These are phyloP conservation scores for Polydrusus cervinus DNA, from an alignment of 2,888 invertebrate species.

Conservation along the genomic window DNA sequence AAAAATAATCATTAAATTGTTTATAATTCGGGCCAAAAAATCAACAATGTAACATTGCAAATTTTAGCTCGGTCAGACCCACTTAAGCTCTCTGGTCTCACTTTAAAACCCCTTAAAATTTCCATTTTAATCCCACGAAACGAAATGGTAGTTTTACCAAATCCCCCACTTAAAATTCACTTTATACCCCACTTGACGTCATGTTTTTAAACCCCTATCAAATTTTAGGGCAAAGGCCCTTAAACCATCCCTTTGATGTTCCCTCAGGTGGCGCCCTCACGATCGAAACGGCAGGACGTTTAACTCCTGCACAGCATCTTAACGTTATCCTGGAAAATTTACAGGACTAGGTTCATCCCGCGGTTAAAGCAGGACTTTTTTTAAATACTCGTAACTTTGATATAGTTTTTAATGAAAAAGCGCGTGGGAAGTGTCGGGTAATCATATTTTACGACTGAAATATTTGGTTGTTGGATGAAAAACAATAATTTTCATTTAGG, in stretches of 20 bases:
- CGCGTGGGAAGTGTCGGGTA: not conserved
- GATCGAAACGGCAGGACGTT: conserved; percentile 48
- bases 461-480: not conserved
- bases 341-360: conserved; percentile 34
- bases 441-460: not conserved
- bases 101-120: no score
- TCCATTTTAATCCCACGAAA: not conserved
- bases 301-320: conserved; percentile 49
- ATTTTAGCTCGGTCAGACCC: no score
- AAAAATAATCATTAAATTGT: no score
- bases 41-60: no score
- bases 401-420: not conserved
- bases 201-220: not conserved
- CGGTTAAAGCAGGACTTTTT: conserved; percentile 7
- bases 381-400: not conserved
- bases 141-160: no score
- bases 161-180: no score
- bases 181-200: not conserved
- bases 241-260: not conserved
- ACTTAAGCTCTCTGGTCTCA: no score
- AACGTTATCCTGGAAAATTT: conserved; percentile 51
- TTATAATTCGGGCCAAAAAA: no score
- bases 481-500: conserved; percentile 20
- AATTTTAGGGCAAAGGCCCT: not conserved
- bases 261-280: conserved; percentile 42